Evolutionary conservation across 2,113 vertebrate species (phyloP), one percentile per base, ranked within the genome.

Genomic region (Indri indri): DNA sequence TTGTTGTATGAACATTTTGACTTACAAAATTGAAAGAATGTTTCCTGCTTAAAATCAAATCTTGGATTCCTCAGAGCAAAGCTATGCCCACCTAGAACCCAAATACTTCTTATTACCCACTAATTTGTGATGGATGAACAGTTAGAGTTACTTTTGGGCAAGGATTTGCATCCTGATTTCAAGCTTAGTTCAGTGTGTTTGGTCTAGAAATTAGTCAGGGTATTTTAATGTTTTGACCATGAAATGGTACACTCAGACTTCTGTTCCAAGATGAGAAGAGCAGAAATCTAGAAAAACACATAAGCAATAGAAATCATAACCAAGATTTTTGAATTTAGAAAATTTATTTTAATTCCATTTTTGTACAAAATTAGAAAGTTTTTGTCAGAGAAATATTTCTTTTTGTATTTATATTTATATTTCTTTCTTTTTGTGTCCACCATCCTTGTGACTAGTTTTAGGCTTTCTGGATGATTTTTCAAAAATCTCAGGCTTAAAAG

Each of bases 271-370:
- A 65, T 66, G 23, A 87, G 34, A 63, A 84, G 5, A 50, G 8
- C 11, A 90, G 45, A 37, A 88, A 66, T 59, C 88, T 34, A 80
- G 16, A 92, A 96, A 89, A 80, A 81, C 54, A 70, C 82, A 50
- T 22, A 81, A 63, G 18, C 40, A 81, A 37, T 17, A 74, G 47
- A 65, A 73, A 37, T 88, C 20, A 47, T 50, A 88, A 80, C 10
- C 63, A 74, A 94, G 57, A 71, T n/a, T 96, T 90, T 6, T 95
- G 25, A 88, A 54, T 54, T 81, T 85, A 37, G 73, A 91, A 73
- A 70, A 71, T 79, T 12, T 70, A 18, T 83, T 91, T 96, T 34
- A 80, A 61, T 68, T 86, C 34, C n/a, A 86, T 47, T n/a, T 76
- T 66, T 88, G n/a, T 71, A 71, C 54, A 90, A 91, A 93, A 34